Base-by-base conservation (phyloP, 2,113 vertebrate genomes). In the Petroica traversi region DNA sequence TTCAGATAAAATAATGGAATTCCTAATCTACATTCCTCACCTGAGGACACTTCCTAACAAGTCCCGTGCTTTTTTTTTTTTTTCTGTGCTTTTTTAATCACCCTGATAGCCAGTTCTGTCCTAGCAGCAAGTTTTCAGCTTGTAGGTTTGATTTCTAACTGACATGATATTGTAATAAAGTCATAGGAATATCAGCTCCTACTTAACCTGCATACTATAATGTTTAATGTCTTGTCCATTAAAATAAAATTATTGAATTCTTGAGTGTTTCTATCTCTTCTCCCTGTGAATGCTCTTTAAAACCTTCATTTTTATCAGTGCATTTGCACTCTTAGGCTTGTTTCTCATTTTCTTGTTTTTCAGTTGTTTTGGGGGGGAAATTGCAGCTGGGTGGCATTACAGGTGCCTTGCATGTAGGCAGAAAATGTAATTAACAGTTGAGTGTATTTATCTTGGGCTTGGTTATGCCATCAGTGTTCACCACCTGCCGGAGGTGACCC, bases 191-290 rank as follows among this genome's bases (percentile, higher is more conserved):
- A 85, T 79, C 59, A 59, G n/a, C 43, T 93, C 46, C 78, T 85
- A 43, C 54, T 88, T 89, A 52, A 63, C 71, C 51, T 85, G 38
- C 62, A 3, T 76, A 45, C 62, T 82, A 61, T 43, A 8, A 75
- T 96, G 75, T 95, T 92, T 73, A 68, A 91, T 89, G 34, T 90
- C 90, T 83, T 85, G 49, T 85, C 71, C 34, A 34, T 96, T 83
- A 46, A 85, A 96, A 96, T 94, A 96, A 97, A 96, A 80, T 38
- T 19, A 20, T 91, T 93, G 43, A 84, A 59, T 92, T 76, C 74
- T 58, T 54, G 51, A 76, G 45, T 91, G 92, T 89, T 96, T 94
- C 93, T 92, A 51, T 96, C 85, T 93, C 69, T 95, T 94, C 54
- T 94, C 64, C 67, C 75, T 34, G 24, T 90, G 68, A 83, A 38